These are phyloP conservation scores for Anoplophora glabripennis DNA, from an alignment of 1,140 invertebrate species.

Conservation along the genomic window DNA sequence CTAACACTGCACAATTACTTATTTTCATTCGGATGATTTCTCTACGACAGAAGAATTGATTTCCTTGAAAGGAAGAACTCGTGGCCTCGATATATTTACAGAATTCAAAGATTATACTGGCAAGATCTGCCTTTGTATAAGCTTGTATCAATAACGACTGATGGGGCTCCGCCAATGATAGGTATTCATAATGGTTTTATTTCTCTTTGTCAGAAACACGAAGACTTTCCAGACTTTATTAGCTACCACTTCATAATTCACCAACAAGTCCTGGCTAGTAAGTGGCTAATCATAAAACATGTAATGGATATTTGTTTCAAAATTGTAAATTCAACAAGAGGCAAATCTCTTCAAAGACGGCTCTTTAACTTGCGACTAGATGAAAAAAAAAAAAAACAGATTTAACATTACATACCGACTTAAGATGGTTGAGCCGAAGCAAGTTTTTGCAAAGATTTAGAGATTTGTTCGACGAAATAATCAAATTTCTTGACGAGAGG, in stretches of 20 bases:
- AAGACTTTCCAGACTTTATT: constrained; percentile 39
- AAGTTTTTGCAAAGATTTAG: constrained; percentile 41
- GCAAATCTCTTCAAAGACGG: constrained; percentile 39
- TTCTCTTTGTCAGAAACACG: constrained; percentile 35
- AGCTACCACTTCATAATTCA: constrained; percentile 45
- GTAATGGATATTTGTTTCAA: constrained; percentile 44
- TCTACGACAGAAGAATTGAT: constrained; percentile 43
- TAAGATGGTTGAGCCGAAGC: constrained; percentile 37
- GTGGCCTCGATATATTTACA: constrained; percentile 40
- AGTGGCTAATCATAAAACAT: constrained; percentile 43
- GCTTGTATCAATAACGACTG: constrained; percentile 43
- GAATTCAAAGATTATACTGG: constrained; percentile 38
- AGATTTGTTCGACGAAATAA: constrained; percentile 39
- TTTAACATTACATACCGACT: constrained; percentile 33
- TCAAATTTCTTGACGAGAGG: constrained; percentile 34
- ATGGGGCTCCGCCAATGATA: constrained; percentile 22
- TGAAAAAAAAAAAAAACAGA: constrained; percentile 37
- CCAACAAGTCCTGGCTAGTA: constrained; percentile 40
- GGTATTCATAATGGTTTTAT: constrained; percentile 39
- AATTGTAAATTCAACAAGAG: constrained; percentile 43
- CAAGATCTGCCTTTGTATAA: constrained; percentile 36
- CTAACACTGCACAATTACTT: constrained; percentile 29
- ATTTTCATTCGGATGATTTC: constrained; percentile 42
- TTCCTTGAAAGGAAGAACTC: constrained; percentile 40
- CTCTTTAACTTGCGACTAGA: constrained; percentile 36